These are phyloP conservation scores for Aphrophora alni DNA, from an alignment of 2,888 invertebrate genomes.

Conservation along the genomic window DNA sequence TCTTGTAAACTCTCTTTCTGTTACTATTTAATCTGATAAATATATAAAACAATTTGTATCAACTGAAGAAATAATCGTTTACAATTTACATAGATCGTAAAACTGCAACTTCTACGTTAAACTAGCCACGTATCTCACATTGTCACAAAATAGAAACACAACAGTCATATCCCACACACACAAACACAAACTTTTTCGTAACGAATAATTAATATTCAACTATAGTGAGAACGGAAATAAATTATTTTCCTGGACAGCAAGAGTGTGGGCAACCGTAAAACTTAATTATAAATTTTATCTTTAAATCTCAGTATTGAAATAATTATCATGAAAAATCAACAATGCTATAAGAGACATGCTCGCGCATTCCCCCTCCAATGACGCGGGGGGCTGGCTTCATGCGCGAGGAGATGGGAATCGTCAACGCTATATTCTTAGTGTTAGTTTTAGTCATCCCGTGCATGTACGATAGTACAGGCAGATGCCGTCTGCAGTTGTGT, in stretches of 20 bases:
- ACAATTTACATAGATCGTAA: no score
- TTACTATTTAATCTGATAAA: no score
- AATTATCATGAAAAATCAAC: constrained; percentile 2
- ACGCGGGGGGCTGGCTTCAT: neutral
- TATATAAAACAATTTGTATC: no score
- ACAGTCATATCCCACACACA: neutral
- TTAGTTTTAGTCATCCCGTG: neutral
- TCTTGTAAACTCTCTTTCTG: no score
- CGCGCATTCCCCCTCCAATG: neutral
- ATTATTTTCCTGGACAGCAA: neutral
- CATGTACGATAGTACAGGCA: neutral
- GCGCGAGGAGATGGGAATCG: no score
- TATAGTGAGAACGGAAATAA: neutral
- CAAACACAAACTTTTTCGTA: neutral
- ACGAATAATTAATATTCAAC: constrained; percentile 1
- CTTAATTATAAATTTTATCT: constrained; percentile 2
- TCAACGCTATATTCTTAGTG: neutral
- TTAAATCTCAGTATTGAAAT: neutral
- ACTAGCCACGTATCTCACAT: no score
- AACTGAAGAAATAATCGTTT: no score
- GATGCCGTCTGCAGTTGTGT: neutral
- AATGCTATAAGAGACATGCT: neutral
- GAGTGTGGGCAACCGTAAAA: constrained; percentile 5
- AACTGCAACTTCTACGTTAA: no score
- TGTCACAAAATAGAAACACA: neutral